Evolutionary conservation across 2,113 vertebrate genomes (phyloP), one percentile per base, ranked within the genome.

Genomic region (Nothobranchius kuhntae): DNA sequence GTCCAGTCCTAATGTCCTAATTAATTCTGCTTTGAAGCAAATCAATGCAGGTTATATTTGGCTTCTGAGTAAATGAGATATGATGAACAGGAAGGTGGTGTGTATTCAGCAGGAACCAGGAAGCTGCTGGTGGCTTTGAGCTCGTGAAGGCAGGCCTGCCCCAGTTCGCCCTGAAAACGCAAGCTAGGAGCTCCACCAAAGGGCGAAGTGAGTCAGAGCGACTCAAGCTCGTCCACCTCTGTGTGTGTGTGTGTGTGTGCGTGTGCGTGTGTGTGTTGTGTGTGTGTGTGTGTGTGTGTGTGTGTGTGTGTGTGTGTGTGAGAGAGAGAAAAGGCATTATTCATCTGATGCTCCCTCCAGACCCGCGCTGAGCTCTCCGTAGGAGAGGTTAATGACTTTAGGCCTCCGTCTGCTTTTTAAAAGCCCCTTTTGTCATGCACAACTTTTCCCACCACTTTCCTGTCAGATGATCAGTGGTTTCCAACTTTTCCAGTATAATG

Each of bases 141-240:
- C 70, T 68, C 40, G 71, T 64, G 67, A 75, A 81, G 61, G 54
- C 55, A 15, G 4, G 7, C 26, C 12, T 69, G 79, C 14, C 83
- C 83, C 77, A 82, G 54, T 77, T 85, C 68, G 46, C 36, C 21
- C 68, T 4, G 12, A 44, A 74, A 61, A 55, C 61, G 44, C 67
- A 40, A 4, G 13, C 45, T 36, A 54, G 53, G 61, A 55, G 13
- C 48, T 15, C 64, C 36, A 40, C 69, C 65, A 66, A 65, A 66
- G 52, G 4, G 24, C 44, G 13, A 62, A 38, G 42, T 9, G 14
- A 51, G 17, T 40, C 24, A 14, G 7, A 46, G 26, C 62, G 73
- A 48, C 67, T 53, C 59, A 36, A 52, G 62, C 53, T 55, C 76
- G 80, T 79, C 78, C 71, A 79, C 6, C 58, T 54, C 1, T 21